A percentile compares a stretch with the other conserved stretches of the same genome.
Evolutionary conservation across 53 echinoderm and acorn worm species (phyloP).

Genomic region (Stichopus horrens): DNA sequence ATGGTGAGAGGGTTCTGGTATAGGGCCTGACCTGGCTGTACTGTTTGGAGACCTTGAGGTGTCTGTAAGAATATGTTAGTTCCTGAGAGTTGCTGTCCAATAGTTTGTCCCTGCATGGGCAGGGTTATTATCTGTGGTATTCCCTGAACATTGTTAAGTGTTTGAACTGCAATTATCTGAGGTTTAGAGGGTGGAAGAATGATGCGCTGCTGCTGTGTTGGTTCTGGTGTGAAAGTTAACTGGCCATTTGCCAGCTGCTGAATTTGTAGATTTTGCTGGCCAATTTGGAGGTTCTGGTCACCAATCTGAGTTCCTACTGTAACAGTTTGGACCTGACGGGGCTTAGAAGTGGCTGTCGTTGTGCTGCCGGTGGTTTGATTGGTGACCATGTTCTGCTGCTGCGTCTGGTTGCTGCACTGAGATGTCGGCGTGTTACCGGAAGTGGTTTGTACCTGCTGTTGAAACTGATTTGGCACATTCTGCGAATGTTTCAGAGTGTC

Average conservation of each 20-base stretch:
- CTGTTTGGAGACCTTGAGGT: slow-evolving; percentile 27
- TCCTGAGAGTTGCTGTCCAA: slow-evolving; percentile 19
- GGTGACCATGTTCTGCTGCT: slow-evolving; percentile 15
- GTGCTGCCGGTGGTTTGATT: neutral
- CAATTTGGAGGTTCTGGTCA: slow-evolving; percentile 28
- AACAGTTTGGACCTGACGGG: neutral
- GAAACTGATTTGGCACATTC: slow-evolving; percentile 58
- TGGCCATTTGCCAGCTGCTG: slow-evolving; percentile 46
- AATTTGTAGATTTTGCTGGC: slow-evolving; percentile 26
- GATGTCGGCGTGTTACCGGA: neutral
- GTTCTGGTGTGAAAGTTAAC: slow-evolving; percentile 44
- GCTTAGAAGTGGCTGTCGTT: slow-evolving; percentile 11
- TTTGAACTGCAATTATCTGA: slow-evolving; percentile 61
- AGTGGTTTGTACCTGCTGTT: slow-evolving; percentile 49
- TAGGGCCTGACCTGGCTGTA: slow-evolving; percentile 34
- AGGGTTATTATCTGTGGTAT: slow-evolving; percentile 61
- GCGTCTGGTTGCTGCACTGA: neutral
- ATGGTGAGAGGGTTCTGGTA: slow-evolving; percentile 16
- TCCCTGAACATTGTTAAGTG: slow-evolving; percentile 43
- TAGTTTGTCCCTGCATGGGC: slow-evolving; percentile 48
- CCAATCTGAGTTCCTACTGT: slow-evolving; percentile 5
- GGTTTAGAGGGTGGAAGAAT: slow-evolving; percentile 64
- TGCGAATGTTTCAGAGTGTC: slow-evolving; percentile 53
- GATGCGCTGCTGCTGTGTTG: slow-evolving; percentile 54
- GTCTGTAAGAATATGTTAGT: slow-evolving; percentile 46